These are phyloP conservation scores for human DNA, from an alignment of 2,113 vertebrate genomes.

Conservation along the genomic window DNA sequence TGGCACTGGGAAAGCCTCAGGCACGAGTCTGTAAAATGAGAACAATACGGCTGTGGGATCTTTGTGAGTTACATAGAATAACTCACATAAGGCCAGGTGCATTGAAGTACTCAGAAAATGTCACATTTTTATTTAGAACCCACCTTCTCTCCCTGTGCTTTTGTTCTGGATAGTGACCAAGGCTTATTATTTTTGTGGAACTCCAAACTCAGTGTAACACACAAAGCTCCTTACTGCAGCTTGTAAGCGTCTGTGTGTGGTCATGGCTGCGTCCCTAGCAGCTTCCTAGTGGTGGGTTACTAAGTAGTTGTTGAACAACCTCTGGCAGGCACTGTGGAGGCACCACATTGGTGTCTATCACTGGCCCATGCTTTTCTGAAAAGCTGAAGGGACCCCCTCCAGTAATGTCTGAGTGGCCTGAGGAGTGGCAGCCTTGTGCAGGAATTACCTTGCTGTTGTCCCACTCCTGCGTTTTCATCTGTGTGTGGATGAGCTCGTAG, in stretches of 20 bases:
- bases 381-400: not conserved
- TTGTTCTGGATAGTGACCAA: not conserved
- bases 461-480: constrained; percentile 99
- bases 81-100: not conserved
- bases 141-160: not conserved
- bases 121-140: not conserved
- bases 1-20: not conserved
- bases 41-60: not conserved
- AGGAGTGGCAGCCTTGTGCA: not conserved
- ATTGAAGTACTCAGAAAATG: not conserved
- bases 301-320: not conserved
- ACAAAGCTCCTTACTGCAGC: not conserved
- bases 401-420: not conserved
- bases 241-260: not conserved
- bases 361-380: not conserved
- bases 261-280: not conserved
- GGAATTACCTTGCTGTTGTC: constrained; percentile 95
- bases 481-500: constrained; percentile 94
- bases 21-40: not conserved
- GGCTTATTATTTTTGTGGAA: not conserved
- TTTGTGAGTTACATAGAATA: not conserved
- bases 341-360: not conserved
- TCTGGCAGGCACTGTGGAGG: not conserved
- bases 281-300: not conserved
- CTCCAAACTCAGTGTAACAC: not conserved